Evolutionary conservation across 2,113 vertebrate species (phyloP).

Genomic region (Hiodon tergisus): DNA sequence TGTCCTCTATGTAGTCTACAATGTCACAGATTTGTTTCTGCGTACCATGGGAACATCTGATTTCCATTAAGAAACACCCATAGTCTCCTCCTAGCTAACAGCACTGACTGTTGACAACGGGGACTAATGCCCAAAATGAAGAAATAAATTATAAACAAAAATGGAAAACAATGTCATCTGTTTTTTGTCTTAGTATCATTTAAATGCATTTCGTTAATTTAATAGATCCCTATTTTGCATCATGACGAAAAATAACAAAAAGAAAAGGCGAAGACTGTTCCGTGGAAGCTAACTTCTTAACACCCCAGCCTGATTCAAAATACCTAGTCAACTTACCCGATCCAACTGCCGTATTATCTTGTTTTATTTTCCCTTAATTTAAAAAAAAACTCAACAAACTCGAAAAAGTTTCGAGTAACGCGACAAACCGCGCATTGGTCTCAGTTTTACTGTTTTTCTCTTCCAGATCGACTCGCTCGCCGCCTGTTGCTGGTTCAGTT

Average conservation of each 20-base stretch:
- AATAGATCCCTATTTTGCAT: not conserved
- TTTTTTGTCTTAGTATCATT: not conserved
- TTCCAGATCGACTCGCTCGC: not conserved
- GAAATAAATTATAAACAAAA: not conserved
- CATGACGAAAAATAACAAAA: not conserved
- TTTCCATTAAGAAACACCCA: constrained; percentile 42
- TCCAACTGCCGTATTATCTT: no score
- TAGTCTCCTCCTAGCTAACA: constrained; percentile 35
- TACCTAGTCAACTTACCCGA: no score
- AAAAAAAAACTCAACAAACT: not conserved
- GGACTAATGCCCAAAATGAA: not conserved
- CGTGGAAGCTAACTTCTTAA: no score
- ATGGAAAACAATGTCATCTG: no score
- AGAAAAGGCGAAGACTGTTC: no score
- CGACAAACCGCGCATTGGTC: not conserved
- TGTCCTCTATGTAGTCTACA: not conserved
- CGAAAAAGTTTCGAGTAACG: not conserved
- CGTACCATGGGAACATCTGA: constrained; percentile 53
- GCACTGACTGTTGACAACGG: not conserved
- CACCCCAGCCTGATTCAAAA: no score
- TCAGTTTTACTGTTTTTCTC: not conserved
- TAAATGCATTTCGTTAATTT: not conserved
- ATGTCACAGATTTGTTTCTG: not conserved
- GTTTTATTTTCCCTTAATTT: no score
- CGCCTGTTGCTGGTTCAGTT: not conserved